Base-by-base conservation (phyloP, 1,140 invertebrate species). In the Drosophila triauraria region DNA sequence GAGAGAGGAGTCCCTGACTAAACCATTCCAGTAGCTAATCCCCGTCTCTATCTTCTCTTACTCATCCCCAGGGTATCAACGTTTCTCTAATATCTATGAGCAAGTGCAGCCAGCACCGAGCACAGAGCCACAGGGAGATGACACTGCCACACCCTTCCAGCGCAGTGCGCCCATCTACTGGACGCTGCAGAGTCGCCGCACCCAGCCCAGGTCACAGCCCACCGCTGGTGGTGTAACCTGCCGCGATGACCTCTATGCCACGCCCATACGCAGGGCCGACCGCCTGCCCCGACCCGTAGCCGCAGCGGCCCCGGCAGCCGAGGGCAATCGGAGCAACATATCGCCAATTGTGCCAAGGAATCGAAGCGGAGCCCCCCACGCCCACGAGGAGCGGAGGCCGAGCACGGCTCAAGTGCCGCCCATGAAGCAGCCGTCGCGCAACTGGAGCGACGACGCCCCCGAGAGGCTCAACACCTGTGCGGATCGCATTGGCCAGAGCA, bases 311-410 rank as follows among this genome's bases (percentile, higher is more conserved):
- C 7, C 48, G 8, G 17, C 47, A 46, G 32, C 51, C n/a, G 60
- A 53, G 23, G 63, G 25, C 20, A 72, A 44, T 15, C 56, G 69
- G 56, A 90, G 51, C 60, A 94, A 93, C 91, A 94, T 95, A 85
- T 95, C 95, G 58, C 95, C 95, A 30, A 95, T 95, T 65, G 95
- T 95, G 93, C 95, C 95, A 43, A 86, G 94, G 42, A 93, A 93
- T 88, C 70, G 85, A 72, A 80, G 44, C 30, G 69, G 74, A 44
- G 65, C 92, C 64, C 30, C 95, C 95, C 8, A 95, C 95, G 44
- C 92, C 92, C 30, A 86, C 91, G 10, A 12, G 47, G 10, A 2
- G 51, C 59, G 20, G 43, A 48, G 38, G 38, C 20, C 17, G 71
- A 75, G 40, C 82, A 84, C 20, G 20, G 20, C 25, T 8, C 42